phyloP scores from a whole-genome alignment of 2,888 invertebrate species.

The Tachina grossa region DNA sequence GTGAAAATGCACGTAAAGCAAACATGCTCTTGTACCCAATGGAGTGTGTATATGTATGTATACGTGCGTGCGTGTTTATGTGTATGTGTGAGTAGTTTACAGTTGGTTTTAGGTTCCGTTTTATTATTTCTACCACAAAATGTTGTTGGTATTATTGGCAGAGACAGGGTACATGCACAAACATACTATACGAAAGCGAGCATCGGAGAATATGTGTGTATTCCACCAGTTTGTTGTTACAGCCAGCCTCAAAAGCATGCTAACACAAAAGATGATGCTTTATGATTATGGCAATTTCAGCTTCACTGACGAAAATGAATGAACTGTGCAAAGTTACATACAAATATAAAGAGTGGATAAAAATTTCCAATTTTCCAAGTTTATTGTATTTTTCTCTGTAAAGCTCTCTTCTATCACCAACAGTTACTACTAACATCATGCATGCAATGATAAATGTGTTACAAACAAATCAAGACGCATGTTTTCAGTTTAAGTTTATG shows the following conservation, averaged over 20 bases:
- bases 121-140: constrained; percentile 18
- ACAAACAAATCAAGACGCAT: constrained; percentile 33
- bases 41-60: neutral
- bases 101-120: constrained; percentile 24
- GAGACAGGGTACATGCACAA: constrained; percentile 1
- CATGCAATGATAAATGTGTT: constrained; percentile 34
- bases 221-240: too few relatives aligned
- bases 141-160: constrained; percentile 17
- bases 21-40: neutral
- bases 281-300: constrained; percentile 56
- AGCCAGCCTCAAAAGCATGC: too few relatives aligned
- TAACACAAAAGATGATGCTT: neutral
- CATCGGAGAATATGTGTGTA: neutral
- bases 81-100: neutral
- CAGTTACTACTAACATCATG: neutral
- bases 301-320: constrained; percentile 51
- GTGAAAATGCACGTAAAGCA: neutral
- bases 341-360: neutral
- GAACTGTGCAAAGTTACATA: neutral
- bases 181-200: neutral
- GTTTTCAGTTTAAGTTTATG: constrained; percentile 25
- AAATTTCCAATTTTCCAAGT: neutral
- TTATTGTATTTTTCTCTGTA: neutral
- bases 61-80: neutral
- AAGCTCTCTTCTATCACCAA: neutral